Percentiles rank a stretch among this genome's conserved stretches.
Evolutionary conservation across 2,888 invertebrate species (phyloP).

Genomic region (Tuberolachnus salignus): DNA sequence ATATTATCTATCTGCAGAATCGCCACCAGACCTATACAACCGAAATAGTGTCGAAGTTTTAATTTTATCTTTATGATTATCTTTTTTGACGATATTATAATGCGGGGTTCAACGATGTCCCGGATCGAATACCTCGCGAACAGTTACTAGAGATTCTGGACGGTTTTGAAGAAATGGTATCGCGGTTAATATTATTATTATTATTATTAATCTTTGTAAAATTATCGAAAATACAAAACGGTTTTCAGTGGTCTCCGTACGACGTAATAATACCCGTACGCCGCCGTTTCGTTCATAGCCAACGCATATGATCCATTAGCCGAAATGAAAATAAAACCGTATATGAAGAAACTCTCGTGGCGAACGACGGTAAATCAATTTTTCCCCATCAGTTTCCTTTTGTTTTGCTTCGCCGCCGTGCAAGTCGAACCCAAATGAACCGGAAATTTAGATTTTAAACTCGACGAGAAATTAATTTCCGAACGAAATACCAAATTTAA

Average conservation of each 20-base stretch:
- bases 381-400: not conserved
- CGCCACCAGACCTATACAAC: no score
- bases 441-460: constrained; percentile 5
- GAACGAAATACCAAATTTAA: not conserved
- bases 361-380: constrained; percentile 1
- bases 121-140: no score
- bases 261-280: no score
- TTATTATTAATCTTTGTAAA: not conserved
- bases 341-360: not conserved
- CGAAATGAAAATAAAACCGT: constrained; percentile 6
- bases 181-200: no score
- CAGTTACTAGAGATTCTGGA: no score
- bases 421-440: constrained; percentile 1
- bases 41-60: no score
- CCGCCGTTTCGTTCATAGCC: no score
- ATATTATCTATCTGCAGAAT: no score
- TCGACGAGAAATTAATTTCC: not conserved
- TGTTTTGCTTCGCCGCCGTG: not conserved
- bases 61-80: no score
- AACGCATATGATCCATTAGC: constrained; percentile 25
- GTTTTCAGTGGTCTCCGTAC: not conserved
- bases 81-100: no score
- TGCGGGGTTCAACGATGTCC: no score
- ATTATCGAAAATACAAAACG: constrained; percentile 14
- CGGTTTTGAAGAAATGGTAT: no score